Percentiles rank a stretch among this genome's conserved stretches.
phyloP scores from a whole-genome alignment of 1,140 invertebrate species.

The Brachionus rotundiformis region DNA sequence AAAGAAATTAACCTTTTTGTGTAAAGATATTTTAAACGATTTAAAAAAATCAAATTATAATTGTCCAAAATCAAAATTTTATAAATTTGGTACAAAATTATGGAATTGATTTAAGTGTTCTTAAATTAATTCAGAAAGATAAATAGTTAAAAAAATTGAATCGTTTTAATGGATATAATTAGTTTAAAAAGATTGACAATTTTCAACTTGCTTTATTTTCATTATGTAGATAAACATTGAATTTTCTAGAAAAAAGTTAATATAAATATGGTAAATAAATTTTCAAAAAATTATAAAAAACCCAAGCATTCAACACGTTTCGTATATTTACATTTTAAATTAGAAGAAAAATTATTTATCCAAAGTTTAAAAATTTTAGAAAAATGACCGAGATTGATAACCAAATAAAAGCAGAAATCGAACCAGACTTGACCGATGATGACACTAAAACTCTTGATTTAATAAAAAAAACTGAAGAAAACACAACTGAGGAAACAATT shows the following conservation, averaged over 20 bases:
- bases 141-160: too few species aligned
- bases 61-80: too few species aligned
- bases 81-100: too few species aligned
- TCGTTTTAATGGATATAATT: too few species aligned
- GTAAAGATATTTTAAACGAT: too few species aligned
- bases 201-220: too few species aligned
- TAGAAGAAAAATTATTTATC: background rate
- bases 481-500: background rate
- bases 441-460: background rate
- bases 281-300: background rate
- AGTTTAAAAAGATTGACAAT: too few species aligned
- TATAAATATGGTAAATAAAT: slow-evolving; percentile 5
- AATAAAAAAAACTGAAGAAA: background rate
- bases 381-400: background rate
- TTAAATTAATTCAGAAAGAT: too few species aligned
- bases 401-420: background rate
- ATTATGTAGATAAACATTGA: background rate
- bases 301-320: slow-evolving; percentile 10
- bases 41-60: too few species aligned
- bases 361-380: background rate
- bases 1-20: too few species aligned
- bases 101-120: too few species aligned
- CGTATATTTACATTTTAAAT: background rate
- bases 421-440: background rate
- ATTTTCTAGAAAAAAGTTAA: slow-evolving; percentile 14